These are phyloP conservation scores for Alectura lathami DNA, from an alignment of 2,113 vertebrate genomes.

Conservation along the genomic window DNA sequence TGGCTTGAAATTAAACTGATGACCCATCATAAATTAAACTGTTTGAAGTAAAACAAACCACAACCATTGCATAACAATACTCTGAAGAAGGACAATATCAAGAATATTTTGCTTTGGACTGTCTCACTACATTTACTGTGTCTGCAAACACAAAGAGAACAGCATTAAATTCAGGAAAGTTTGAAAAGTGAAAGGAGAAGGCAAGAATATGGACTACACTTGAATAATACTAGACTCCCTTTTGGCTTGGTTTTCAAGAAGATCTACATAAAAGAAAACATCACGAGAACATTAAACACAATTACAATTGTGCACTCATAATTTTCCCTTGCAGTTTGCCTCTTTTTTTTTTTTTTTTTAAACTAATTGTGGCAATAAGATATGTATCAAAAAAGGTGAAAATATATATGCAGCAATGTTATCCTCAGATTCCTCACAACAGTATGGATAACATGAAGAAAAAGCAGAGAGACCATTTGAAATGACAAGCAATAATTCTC, in stretches of 20 bases:
- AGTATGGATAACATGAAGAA: accelerated
- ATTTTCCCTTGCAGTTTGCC: neutral
- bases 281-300: neutral
- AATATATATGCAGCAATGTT: neutral
- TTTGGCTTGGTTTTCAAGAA: neutral
- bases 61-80: slow-evolving; percentile 14
- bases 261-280: slow-evolving; percentile 20
- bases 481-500: neutral
- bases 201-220: neutral
- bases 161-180: neutral
- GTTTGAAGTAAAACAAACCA: neutral
- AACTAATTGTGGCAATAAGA: neutral
- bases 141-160: slow-evolving; percentile 2
- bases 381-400: neutral
- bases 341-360: neutral
- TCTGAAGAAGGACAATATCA: neutral
- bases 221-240: neutral
- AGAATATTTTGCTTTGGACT: neutral
- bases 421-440: neutral
- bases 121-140: slow-evolving; percentile 1
- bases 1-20: slow-evolving; percentile 31
- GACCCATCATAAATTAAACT: slow-evolving; percentile 41
- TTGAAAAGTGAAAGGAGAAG: slow-evolving; percentile 41
- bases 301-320: neutral
- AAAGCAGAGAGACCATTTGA: neutral